Evolutionary conservation across 2,888 invertebrate genomes (phyloP).

Genomic region (Trichogramma dendrolimi): DNA sequence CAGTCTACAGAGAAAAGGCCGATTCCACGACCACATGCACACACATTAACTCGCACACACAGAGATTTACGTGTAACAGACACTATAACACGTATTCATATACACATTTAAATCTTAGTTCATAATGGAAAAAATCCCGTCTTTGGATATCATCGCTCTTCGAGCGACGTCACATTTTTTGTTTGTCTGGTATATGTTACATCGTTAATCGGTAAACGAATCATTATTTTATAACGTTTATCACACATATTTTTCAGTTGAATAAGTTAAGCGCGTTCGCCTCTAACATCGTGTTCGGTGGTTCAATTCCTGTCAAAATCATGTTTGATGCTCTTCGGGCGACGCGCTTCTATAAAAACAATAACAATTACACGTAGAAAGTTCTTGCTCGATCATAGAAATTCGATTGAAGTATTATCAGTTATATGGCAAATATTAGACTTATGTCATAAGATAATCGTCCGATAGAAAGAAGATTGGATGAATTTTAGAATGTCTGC

Average conservation of each 20-base stretch:
- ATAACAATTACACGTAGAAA: slow-evolving; percentile 24
- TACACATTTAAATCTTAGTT: slow-evolving; percentile 9
- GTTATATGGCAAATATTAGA: slow-evolving; percentile 14
- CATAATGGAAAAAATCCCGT: slow-evolving; percentile 3
- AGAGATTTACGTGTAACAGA: slow-evolving; percentile 23
- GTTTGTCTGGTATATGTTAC: slow-evolving; percentile 19
- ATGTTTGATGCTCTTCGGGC: slow-evolving; percentile 2
- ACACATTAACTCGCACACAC: slow-evolving; percentile 23
- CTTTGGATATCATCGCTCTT: slow-evolving; percentile 8
- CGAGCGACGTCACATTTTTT: slow-evolving; percentile 9
- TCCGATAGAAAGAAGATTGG: not conserved
- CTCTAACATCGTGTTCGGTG: not conserved
- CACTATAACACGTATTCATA: slow-evolving; percentile 9
- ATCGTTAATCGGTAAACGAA: slow-evolving; percentile 36
- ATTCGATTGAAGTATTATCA: slow-evolving; percentile 2
- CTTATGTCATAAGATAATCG: slow-evolving; percentile 3
- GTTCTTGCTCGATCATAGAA: slow-evolving; percentile 18
- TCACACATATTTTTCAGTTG: slow-evolving; percentile 18
- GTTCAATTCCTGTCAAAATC: slow-evolving; percentile 24
- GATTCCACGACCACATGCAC: not conserved
- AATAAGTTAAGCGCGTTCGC: slow-evolving; percentile 7
- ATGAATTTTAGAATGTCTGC: slow-evolving; percentile 70
- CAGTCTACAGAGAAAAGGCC: slow-evolving; percentile 21
- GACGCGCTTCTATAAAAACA: slow-evolving; percentile 14
- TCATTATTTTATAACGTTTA: slow-evolving; percentile 34